These are phyloP conservation scores for Taxidea taxus DNA, from an alignment of 2,113 vertebrate genomes.

Conservation along the genomic window DNA sequence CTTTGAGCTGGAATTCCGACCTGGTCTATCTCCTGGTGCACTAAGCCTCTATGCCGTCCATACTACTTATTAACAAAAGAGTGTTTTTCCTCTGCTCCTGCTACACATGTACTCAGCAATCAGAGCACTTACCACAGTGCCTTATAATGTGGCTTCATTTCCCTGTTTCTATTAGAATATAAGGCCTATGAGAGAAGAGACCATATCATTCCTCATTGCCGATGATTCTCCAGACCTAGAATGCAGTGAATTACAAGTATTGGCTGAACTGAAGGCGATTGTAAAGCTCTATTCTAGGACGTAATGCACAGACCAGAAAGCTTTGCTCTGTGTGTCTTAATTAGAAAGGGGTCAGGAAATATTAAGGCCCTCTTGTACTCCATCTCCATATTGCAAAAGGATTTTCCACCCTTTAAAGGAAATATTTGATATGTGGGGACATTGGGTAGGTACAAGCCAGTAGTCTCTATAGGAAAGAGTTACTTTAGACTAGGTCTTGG, in stretches of 20 bases:
- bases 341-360: not conserved
- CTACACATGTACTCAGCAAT: too few species aligned
- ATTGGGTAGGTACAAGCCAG: fast-evolving
- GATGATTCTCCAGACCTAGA: not conserved
- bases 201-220: not conserved
- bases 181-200: not conserved
- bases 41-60: not conserved
- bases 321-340: not conserved
- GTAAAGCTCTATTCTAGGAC: not conserved
- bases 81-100: not conserved
- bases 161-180: not conserved
- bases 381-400: not conserved
- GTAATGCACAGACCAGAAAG: not conserved
- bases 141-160: not conserved
- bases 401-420: not conserved
- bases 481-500: not conserved
- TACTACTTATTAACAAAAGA: not conserved
- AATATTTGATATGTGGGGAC: not conserved
- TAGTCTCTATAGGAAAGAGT: not conserved
- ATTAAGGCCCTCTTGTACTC: not conserved
- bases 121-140: not conserved
- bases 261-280: not conserved
- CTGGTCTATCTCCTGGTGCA: not conserved
- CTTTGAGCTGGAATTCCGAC: not conserved
- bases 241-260: not conserved